Evolutionary conservation across 2,797 vertebrate species (phyloP).

Genomic region (Triplophysa yarkandensis): DNA sequence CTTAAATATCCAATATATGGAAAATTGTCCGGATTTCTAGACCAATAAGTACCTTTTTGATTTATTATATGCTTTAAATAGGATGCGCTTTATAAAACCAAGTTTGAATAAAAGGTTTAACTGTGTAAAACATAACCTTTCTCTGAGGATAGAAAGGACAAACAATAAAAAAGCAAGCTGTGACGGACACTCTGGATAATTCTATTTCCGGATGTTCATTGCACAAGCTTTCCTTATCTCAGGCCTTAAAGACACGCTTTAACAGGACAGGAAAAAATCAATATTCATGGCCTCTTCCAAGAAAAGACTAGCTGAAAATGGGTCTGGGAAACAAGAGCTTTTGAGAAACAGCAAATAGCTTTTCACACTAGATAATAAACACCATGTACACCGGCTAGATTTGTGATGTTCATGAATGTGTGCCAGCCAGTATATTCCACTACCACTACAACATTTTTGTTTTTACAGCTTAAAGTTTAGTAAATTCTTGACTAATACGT

Average conservation of each 20-base stretch:
- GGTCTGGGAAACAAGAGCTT: slow-evolving; percentile 43
- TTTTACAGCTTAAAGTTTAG: background rate
- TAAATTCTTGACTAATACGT: background rate
- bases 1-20: background rate
- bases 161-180: background rate
- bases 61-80: no score
- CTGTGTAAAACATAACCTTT: background rate
- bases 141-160: background rate
- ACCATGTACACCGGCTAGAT: slow-evolving; percentile 35
- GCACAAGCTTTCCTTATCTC: slow-evolving; percentile 26
- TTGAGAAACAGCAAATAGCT: slow-evolving; percentile 59
- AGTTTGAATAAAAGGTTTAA: background rate
- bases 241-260: slow-evolving; percentile 27
- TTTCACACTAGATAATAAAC: slow-evolving; percentile 63
- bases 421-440: background rate
- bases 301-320: slow-evolving; percentile 46
- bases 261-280: slow-evolving; percentile 49
- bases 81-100: no score
- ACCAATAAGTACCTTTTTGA: no score
- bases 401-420: slow-evolving; percentile 32
- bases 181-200: slow-evolving; percentile 34
- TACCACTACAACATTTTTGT: background rate
- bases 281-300: slow-evolving; percentile 55
- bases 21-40: background rate
- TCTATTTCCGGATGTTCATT: slow-evolving; percentile 23